phyloP scores from a whole-genome alignment of 2,113 vertebrate genomes.

The Malurus cyaneus region DNA sequence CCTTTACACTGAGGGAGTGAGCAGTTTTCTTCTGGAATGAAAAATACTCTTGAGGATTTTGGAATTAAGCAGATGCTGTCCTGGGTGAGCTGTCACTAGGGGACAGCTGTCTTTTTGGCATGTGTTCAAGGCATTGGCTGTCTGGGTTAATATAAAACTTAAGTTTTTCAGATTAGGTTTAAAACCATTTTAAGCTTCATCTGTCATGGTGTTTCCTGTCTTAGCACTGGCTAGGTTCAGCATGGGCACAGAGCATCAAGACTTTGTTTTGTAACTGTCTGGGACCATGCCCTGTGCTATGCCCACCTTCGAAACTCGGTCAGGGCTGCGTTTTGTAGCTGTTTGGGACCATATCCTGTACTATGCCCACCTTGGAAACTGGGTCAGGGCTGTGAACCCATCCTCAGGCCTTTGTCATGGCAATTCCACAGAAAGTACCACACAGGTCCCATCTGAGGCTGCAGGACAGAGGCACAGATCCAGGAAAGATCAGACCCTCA shows the following conservation, averaged over 20 bases:
- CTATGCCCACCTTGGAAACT: neutral
- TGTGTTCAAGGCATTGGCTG: neutral
- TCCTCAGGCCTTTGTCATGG: accelerated
- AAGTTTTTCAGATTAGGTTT: neutral
- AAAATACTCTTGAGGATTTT: neutral
- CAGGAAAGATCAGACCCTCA: neutral
- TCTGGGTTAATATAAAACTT: neutral
- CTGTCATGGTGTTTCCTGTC: neutral
- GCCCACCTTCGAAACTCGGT: neutral
- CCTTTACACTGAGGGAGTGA: neutral
- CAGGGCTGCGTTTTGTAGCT: neutral
- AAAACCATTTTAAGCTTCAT: neutral
- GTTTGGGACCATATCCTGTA: neutral
- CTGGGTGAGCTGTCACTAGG: neutral
- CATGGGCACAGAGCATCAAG: neutral
- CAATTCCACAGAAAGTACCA: neutral
- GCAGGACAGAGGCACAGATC: neutral
- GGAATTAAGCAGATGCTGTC: neutral
- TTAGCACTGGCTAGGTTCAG: too few species aligned
- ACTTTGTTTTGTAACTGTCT: neutral
- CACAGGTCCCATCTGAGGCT: neutral
- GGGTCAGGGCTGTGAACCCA: neutral
- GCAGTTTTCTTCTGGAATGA: neutral
- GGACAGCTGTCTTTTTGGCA: neutral
- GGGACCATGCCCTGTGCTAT: neutral